These are phyloP conservation scores for Sesamia nonagrioides DNA, from an alignment of 1,140 invertebrate genomes.

Conservation along the genomic window DNA sequence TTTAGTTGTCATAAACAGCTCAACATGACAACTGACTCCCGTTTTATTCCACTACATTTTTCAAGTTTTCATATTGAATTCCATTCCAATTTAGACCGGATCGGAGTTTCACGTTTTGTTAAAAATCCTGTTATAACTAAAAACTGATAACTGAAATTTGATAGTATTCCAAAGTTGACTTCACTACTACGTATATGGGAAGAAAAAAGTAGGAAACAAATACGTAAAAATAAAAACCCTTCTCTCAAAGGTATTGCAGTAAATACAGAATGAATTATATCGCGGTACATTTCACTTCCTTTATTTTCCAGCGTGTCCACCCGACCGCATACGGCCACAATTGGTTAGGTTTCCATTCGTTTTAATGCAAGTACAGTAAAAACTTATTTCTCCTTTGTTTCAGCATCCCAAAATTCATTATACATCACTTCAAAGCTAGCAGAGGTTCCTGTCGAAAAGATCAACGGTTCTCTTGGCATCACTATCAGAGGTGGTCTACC, in stretches of 20 bases:
- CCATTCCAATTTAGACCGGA: background rate
- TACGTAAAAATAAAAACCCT: background rate
- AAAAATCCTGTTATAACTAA: no score
- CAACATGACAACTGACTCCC: background rate
- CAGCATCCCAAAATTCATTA: slow-evolving; percentile 89
- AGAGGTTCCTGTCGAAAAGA: slow-evolving; percentile 93
- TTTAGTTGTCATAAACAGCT: background rate
- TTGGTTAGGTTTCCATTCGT: slow-evolving; percentile 4
- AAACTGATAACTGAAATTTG: no score
- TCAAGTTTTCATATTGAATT: background rate
- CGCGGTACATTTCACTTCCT: slow-evolving; percentile 3
- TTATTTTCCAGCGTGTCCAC: background rate
- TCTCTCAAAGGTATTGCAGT: background rate
- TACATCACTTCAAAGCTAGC: slow-evolving; percentile 92
- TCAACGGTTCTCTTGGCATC: slow-evolving; percentile 95
- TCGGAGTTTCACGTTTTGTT: no score
- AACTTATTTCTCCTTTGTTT: slow-evolving; percentile 39
- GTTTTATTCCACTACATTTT: background rate
- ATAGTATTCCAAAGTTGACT: no score
- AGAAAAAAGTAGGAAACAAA: no score
- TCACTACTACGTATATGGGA: no score
- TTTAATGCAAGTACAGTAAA: background rate
- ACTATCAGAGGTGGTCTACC: slow-evolving; percentile 93
- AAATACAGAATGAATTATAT: slow-evolving; percentile 19
- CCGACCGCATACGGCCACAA: background rate